Evolutionary conservation across 2,888 invertebrate genomes (phyloP), one percentile per base, ranked within the genome.

Genomic region (Nomada goodeniana): DNA sequence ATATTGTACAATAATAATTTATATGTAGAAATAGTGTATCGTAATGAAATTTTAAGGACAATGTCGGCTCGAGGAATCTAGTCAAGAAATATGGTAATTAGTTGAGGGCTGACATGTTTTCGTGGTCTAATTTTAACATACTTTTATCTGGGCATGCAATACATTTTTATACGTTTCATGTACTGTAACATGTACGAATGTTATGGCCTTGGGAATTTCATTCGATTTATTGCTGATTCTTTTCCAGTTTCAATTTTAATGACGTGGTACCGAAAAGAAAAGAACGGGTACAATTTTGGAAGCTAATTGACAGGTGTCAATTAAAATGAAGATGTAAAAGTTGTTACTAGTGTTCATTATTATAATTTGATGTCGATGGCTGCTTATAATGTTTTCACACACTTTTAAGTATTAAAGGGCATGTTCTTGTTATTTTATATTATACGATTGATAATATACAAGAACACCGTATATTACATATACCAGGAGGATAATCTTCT

Each of bases 81-180:
- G 76, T 76, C 63, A 70, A 76, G 11, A 76, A 61, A 36, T 44
- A 13, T 64, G 36, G 44, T 20, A 23, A 57, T 47, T 15, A 73
- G 42, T 13, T 59, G 20, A 47, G 36, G 36, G 36, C 23, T 69
- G 13, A 59, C 36, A 50, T 36, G 18, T 18, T 23, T 23, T 53
- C 3, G 1, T 26, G n/a, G 13, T 29, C 47, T 15, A 55, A 63
- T 63, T 57, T 15, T 36, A 23, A 26, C 15, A 29, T 42, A 36
- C 23, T 67, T n/a, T 42, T n/a, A 9, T 50, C 10, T 52, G 2
- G n/a, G 7, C 3, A 60, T 23, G 42, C 59, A 20, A 61, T 15
- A 1, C 47, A 47, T 10, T 36, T 53, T 29, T 18, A 36, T 44
- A 47, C 44, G 26, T 4, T 29, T 50, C 55, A 50, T 36, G 42